A percentile compares a stretch with the other conserved stretches of the same genome.
These are phyloP conservation scores for Thunnus albacares DNA, from an alignment of 2,797 vertebrate genomes.

Conservation along the genomic window DNA sequence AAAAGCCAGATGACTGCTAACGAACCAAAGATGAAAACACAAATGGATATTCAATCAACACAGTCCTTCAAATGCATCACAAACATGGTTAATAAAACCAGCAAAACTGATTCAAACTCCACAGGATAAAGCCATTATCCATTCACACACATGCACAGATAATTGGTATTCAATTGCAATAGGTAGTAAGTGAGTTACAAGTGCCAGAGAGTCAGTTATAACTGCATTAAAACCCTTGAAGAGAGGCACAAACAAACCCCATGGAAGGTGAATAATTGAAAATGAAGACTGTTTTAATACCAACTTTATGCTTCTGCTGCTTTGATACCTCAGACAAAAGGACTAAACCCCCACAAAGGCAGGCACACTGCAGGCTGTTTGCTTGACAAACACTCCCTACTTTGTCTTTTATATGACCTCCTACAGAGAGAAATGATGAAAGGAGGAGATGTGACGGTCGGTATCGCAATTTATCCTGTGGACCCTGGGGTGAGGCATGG, in stretches of 20 bases:
- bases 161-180: constrained; percentile 65
- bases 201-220: constrained; percentile 53
- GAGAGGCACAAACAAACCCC: constrained; percentile 52
- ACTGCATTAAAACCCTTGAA: constrained; percentile 56
- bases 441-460: constrained; percentile 47
- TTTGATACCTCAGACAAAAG: constrained; percentile 39
- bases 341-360: constrained; percentile 24
- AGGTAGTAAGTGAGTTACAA: constrained; percentile 56
- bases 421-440: constrained; percentile 59
- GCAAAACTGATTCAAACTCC: constrained; percentile 56
- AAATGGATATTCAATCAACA: constrained; percentile 63
- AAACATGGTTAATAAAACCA: constrained; percentile 41
- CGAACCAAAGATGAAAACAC: constrained; percentile 74
- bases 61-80: constrained; percentile 60
- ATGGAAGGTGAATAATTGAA: constrained; percentile 50
- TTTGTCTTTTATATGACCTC: constrained; percentile 46
- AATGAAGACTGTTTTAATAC: constrained; percentile 44
- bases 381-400: constrained; percentile 21
- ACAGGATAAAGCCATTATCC: constrained; percentile 67
- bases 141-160: constrained; percentile 47
- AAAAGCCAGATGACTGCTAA: constrained; percentile 65
- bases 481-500: constrained; percentile 29
- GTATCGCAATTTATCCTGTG: constrained; percentile 35
- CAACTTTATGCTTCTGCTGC: constrained; percentile 34
- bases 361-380: constrained; percentile 29